Evolutionary conservation across 2,888 invertebrate genomes (phyloP).

Genomic region (Ariolimax columbianus): DNA sequence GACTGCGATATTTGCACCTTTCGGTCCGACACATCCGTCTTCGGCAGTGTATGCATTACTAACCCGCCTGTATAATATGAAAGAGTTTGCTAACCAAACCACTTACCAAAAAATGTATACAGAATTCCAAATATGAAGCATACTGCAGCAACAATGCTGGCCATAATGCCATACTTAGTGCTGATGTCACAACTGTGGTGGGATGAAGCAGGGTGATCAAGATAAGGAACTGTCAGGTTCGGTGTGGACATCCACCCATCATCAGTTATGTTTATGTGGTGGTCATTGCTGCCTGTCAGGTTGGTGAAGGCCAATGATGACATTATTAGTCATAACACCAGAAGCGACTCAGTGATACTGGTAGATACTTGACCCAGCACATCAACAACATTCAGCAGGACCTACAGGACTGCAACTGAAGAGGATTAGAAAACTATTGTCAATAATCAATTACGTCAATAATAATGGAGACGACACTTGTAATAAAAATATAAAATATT

Average conservation of each 20-base stretch:
- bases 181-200: conserved; percentile 54
- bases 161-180: conserved; percentile 83
- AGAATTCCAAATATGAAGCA: conserved; percentile 89
- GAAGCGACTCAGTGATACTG: background rate
- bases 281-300: background rate
- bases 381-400: background rate
- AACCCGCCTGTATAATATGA: background rate
- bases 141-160: conserved; percentile 85
- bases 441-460: background rate
- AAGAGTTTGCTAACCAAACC: background rate
- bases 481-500: background rate
- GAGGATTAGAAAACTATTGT: background rate
- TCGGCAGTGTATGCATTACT: background rate
- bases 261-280: background rate
- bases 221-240: conserved; percentile 12
- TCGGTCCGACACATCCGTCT: too few species aligned
- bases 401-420: background rate
- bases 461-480: background rate
- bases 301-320: conserved; percentile 22
- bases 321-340: conserved; percentile 30
- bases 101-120: conserved; percentile 90
- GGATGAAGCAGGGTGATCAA: background rate
- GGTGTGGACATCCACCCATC: background rate
- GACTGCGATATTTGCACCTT: too few species aligned
- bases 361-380: background rate